Base-by-base conservation (phyloP, 2,888 invertebrate genomes). In the Anarsia innoxiella region DNA sequence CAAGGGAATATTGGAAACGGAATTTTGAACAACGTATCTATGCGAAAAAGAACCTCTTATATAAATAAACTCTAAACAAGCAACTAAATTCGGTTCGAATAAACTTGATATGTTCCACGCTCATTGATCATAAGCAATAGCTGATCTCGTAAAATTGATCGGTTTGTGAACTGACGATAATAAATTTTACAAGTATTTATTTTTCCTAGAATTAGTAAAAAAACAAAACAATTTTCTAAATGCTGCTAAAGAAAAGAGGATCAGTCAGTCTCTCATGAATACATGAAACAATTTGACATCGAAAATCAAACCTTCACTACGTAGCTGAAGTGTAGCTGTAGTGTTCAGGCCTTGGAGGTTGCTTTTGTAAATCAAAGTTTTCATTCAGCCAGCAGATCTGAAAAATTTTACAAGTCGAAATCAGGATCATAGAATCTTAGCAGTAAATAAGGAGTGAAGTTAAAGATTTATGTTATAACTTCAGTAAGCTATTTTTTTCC, bases 261-360 rank as follows among this genome's bases (percentile, higher is more conserved):
- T 75, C 75, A 78, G 68, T 82, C 80, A 77, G 80, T 78, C 82
- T 82, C 82, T 74, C 74, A 53, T 68, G 70, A 74, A 71, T 75
- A 77, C 67, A 73, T 65, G 62, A 70, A 66, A 69, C 56, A 66
- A 64, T 69, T 69, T 66, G 59, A 66, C 59, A n/a, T 57, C 55
- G 61, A 63, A 71, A 55, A 66, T 66, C 66, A 71, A 74, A 76
- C 66, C 68, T 59, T 64, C 59, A 69, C n/a, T n/a, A n/a, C n/a
- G n/a, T n/a, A n/a, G n/a, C n/a, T n/a, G n/a, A n/a, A n/a, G n/a
- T n/a, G n/a, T n/a, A n/a, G n/a, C n/a, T n/a, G n/a, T n/a, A n/a
- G n/a, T n/a, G n/a, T n/a, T n/a, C n/a, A n/a, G n/a, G n/a, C n/a
- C n/a, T n/a, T n/a, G n/a, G n/a, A n/a, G n/a, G n/a, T n/a, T n/a